phyloP scores from a whole-genome alignment of 2,888 invertebrate species.

The Lepeophtheirus nordmannii region DNA sequence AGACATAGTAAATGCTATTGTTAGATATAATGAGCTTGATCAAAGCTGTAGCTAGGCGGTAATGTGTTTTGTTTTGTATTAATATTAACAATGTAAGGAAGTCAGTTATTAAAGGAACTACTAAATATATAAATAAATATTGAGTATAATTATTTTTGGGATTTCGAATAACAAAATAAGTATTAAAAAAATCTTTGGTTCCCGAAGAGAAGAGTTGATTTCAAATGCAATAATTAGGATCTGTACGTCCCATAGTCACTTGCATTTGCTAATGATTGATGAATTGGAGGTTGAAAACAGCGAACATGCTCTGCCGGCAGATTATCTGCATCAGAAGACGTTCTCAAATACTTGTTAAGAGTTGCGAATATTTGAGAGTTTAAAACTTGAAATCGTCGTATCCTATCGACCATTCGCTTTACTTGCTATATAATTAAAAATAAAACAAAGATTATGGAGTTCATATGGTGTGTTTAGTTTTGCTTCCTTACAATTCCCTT shows the following conservation, averaged over 20 bases:
- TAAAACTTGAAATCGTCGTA: constrained; percentile 75
- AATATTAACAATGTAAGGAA: too few species aligned
- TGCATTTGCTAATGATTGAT: constrained; percentile 50
- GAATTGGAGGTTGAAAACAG: constrained; percentile 77
- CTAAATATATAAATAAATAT: too few species aligned
- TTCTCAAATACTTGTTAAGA: constrained; percentile 78
- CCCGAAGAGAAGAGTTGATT: not conserved
- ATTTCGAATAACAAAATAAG: too few species aligned
- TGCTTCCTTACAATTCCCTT: constrained; percentile 72
- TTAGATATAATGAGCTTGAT: too few species aligned
- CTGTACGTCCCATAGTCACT: constrained; percentile 35
- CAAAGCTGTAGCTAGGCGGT: too few species aligned
- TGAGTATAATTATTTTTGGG: too few species aligned
- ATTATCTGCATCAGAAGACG: constrained; percentile 55
- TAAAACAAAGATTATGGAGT: not conserved
- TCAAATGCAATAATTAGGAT: too few species aligned
- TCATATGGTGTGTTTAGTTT: not conserved
- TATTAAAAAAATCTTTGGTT: constrained; percentile 2
- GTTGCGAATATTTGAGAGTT: constrained; percentile 96
- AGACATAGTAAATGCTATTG: too few species aligned
- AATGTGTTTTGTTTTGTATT: too few species aligned
- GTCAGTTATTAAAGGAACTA: too few species aligned
- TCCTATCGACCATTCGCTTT: constrained; percentile 92
- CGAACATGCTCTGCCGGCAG: constrained; percentile 83
- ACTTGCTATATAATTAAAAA: constrained; percentile 49